phyloP scores from a whole-genome alignment of 2,888 invertebrate species.

The Gryllus longicercus region DNA sequence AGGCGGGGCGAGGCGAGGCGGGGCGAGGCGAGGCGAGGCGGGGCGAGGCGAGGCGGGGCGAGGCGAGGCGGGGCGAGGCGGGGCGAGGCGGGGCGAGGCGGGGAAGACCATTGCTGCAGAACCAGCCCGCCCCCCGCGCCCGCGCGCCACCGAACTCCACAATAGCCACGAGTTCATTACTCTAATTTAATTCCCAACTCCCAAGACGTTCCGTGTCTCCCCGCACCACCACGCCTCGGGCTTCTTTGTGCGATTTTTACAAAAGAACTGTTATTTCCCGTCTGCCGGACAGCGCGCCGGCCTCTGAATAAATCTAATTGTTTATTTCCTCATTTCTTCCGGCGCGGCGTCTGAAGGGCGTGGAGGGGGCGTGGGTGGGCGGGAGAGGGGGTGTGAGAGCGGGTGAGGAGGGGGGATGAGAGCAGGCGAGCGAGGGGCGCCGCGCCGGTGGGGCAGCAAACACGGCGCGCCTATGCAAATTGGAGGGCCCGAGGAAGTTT shows the following conservation, averaged over 20 bases:
- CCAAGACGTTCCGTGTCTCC: background rate
- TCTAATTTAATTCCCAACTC: conserved; percentile 10
- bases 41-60: too few species aligned
- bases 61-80: too few species aligned
- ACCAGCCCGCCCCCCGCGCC: background rate
- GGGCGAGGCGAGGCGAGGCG: too few species aligned
- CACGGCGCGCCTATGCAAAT: background rate
- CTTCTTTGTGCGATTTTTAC: conserved; percentile 17
- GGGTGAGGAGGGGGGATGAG: background rate
- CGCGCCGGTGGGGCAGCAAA: background rate
- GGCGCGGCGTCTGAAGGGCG: background rate
- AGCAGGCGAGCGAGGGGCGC: background rate
- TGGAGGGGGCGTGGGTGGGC: background rate
- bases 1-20: too few species aligned
- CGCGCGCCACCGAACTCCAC: background rate
- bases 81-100: background rate
- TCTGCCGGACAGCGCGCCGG: background rate
- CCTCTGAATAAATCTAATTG: conserved; percentile 17
- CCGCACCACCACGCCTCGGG: background rate
- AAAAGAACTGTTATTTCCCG: conserved; percentile 10
- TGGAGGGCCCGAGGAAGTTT: background rate
- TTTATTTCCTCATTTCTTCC: conserved; percentile 17
- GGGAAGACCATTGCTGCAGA: background rate
- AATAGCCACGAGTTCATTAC: conserved; percentile 6
- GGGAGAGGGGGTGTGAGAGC: background rate